phyloP scores from a whole-genome alignment of 2,113 vertebrate species.

The Corythaixoides concolor region DNA sequence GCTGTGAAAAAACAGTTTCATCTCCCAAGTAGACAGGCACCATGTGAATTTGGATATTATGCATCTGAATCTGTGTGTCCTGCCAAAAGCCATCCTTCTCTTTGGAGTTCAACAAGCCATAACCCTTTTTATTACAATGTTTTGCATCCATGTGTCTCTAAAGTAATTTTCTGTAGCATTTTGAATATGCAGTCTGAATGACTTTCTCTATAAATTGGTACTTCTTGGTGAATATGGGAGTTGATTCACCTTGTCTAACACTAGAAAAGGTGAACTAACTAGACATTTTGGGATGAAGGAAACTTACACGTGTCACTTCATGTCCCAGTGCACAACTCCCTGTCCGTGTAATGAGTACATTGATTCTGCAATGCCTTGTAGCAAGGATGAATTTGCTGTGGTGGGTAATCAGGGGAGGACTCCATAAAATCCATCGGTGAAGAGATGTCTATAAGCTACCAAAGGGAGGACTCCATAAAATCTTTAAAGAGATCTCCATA shows the following conservation, averaged over 20 bases:
- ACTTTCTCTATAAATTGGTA: background rate
- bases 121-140: background rate
- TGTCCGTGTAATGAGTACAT: background rate
- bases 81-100: background rate
- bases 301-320: background rate
- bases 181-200: background rate
- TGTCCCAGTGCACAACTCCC: background rate
- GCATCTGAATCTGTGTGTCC: background rate
- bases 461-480: background rate
- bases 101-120: background rate
- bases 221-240: background rate
- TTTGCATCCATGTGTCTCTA: background rate
- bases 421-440: background rate
- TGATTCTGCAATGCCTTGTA: background rate
- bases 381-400: background rate
- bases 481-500: background rate
- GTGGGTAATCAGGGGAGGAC: background rate
- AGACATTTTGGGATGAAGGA: background rate
- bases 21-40: background rate
- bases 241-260: background rate
- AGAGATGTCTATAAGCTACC: background rate
- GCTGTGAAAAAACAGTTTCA: background rate
- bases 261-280: too few relatives aligned
- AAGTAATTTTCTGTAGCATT: background rate
- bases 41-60: background rate